phyloP scores from a whole-genome alignment of 2,888 invertebrate species.

The Microdon myrmicae region DNA sequence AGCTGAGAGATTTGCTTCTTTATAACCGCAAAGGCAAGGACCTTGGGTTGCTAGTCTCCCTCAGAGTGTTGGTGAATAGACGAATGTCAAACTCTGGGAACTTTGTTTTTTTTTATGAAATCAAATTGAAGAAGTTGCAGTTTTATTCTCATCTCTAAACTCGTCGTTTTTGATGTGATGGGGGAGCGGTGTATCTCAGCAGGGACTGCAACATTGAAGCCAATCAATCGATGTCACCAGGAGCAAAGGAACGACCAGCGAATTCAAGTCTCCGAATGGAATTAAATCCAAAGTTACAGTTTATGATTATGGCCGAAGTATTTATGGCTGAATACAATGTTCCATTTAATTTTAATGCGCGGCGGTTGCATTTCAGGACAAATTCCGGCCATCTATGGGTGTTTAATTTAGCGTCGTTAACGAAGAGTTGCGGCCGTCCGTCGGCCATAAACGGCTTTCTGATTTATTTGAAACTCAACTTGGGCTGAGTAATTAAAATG shows the following conservation, averaged over 20 bases:
- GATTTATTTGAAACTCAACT: conserved; percentile 40
- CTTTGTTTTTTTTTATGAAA: conserved; percentile 30
- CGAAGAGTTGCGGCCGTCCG: conserved; percentile 18
- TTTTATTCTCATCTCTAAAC: conserved; percentile 15
- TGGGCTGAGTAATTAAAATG: conserved; percentile 30
- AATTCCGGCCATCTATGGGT: conserved; percentile 32
- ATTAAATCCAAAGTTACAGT: conserved; percentile 26
- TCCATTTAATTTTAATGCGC: conserved; percentile 46
- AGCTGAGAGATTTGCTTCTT: conserved; percentile 29
- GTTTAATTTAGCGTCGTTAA: conserved; percentile 43
- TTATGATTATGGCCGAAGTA: conserved; percentile 47
- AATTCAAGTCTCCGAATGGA: conserved; percentile 2
- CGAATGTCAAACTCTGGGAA: background rate
- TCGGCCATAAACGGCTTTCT: conserved; percentile 25
- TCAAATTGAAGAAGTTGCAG: conserved; percentile 31
- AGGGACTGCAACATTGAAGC: conserved; percentile 23
- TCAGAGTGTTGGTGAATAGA: background rate
- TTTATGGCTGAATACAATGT: conserved; percentile 42
- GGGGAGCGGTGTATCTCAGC: conserved; percentile 1
- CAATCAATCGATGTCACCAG: conserved; percentile 42
- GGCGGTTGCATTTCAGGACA: conserved; percentile 24
- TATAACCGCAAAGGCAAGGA: too few species aligned
- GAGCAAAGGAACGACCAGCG: conserved; percentile 1
- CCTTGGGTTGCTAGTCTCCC: too few species aligned
- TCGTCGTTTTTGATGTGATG: conserved; percentile 16